Percentiles rank a stretch among this genome's conserved stretches.
These are phyloP conservation scores for Gadus macrocephalus DNA, from an alignment of 2,113 vertebrate genomes.

Conservation along the genomic window DNA sequence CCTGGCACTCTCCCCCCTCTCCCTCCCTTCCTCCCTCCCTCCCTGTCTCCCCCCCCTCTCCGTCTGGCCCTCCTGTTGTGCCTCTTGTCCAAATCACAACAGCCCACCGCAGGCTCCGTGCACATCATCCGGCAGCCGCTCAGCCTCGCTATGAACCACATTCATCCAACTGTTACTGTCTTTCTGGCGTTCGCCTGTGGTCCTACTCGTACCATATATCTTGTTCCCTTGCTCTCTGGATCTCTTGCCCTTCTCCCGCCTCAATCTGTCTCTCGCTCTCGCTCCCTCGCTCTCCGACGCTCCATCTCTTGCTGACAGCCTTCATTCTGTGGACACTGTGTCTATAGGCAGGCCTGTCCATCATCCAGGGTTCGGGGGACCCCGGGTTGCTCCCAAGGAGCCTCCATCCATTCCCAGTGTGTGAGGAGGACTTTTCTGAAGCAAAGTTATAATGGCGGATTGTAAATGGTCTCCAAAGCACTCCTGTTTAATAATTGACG, in stretches of 20 bases:
- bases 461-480: not conserved
- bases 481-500: not conserved
- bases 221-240: slow-evolving; percentile 20
- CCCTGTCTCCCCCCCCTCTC: too few relatives aligned
- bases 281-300: slow-evolving; percentile 45
- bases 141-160: slow-evolving; percentile 25
- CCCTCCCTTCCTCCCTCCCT: too few relatives aligned
- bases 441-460: not conserved
- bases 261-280: too few relatives aligned
- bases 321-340: too few relatives aligned
- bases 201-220: slow-evolving; percentile 18
- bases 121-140: slow-evolving; percentile 31
- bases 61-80: not conserved
- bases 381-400: too few relatives aligned
- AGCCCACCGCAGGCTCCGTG: slow-evolving; percentile 1
- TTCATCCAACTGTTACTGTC: slow-evolving; percentile 3
- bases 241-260: too few relatives aligned
- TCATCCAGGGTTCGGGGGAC: too few relatives aligned
- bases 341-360: too few relatives aligned
- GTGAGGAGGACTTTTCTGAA: slow-evolving; percentile 29
- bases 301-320: not conserved
- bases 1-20: too few relatives aligned
- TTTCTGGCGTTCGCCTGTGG: slow-evolving; percentile 20
- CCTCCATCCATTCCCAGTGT: slow-evolving; percentile 61
- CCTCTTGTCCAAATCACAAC: slow-evolving; percentile 20